phyloP scores from a whole-genome alignment of 1,140 invertebrate genomes.

The Listronotus oregonensis region DNA sequence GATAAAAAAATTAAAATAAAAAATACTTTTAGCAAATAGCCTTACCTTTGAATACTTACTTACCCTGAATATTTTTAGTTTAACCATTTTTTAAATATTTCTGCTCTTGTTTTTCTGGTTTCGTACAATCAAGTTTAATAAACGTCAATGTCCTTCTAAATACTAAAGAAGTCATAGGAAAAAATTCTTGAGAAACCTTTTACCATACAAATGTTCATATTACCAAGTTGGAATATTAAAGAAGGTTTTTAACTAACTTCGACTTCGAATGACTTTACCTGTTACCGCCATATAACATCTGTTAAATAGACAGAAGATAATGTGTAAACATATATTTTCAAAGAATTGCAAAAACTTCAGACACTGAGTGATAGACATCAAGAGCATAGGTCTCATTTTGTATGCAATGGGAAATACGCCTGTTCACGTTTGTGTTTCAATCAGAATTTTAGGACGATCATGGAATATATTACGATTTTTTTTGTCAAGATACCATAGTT shows the following conservation, averaged over 20 bases:
- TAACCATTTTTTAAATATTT: no score
- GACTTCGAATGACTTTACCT: constrained; percentile 11
- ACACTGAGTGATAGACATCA: constrained; percentile 35
- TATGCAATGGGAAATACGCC: constrained; percentile 27
- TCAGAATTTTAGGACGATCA: constrained; percentile 38
- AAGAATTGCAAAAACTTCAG: constrained; percentile 22
- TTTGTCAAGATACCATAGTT: constrained; percentile 2
- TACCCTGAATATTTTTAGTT: no score
- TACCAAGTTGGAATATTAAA: constrained; percentile 21
- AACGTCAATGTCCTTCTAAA: not conserved
- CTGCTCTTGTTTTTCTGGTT: not conserved
- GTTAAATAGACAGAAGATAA: constrained; percentile 20
- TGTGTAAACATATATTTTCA: constrained; percentile 25
- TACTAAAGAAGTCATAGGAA: not conserved
- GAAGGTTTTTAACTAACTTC: constrained; percentile 12
- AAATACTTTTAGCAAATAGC: no score
- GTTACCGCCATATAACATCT: constrained; percentile 22
- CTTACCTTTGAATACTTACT: no score
- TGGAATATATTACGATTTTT: constrained; percentile 33
- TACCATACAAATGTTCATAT: constrained; percentile 21
- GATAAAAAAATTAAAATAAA: no score
- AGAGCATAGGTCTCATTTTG: constrained; percentile 21
- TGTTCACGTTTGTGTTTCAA: constrained; percentile 35
- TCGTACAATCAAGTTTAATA: not conserved
- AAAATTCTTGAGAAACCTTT: constrained; percentile 18